Percentiles rank a stretch among this genome's conserved stretches.
phyloP scores from a whole-genome alignment of 1,140 invertebrate species.

The Trichomalopsis sarcophagae region DNA sequence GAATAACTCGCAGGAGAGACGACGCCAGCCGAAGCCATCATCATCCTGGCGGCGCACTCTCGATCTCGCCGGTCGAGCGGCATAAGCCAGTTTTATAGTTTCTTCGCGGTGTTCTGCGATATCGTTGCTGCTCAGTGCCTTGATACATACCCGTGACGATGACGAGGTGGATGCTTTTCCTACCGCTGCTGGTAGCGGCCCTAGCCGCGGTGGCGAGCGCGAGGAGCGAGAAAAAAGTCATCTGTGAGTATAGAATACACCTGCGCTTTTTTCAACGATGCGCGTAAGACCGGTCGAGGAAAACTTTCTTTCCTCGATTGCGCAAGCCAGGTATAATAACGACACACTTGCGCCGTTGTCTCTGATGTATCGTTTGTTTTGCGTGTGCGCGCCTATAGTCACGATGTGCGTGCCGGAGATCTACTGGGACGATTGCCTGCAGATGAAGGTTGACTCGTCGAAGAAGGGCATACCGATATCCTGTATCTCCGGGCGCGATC shows the following conservation, averaged over 20 bases:
- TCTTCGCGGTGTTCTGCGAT: background rate
- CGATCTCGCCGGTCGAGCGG: background rate
- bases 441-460: constrained; percentile 80
- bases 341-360: background rate
- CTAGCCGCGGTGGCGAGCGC: background rate
- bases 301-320: constrained; percentile 41
- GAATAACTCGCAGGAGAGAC: constrained; percentile 16
- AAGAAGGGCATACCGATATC: constrained; percentile 78
- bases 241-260: constrained; percentile 40
- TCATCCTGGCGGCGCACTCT: constrained; percentile 16
- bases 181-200: background rate
- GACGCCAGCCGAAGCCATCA: background rate
- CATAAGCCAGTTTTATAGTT: background rate
- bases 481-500: constrained; percentile 82
- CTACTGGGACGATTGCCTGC: constrained; percentile 78
- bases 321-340: background rate
- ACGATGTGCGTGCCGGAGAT: constrained; percentile 83
- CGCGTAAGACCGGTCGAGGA: background rate
- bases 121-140: background rate
- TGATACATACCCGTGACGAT: background rate
- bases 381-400: constrained; percentile 70
- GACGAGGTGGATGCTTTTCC: constrained; percentile 11
- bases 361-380: background rate
- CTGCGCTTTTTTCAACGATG: background rate
- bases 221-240: constrained; percentile 48